Conservation (phyloP, 2,888 invertebrate genomes). For the Hydraecia micacea region DNA sequence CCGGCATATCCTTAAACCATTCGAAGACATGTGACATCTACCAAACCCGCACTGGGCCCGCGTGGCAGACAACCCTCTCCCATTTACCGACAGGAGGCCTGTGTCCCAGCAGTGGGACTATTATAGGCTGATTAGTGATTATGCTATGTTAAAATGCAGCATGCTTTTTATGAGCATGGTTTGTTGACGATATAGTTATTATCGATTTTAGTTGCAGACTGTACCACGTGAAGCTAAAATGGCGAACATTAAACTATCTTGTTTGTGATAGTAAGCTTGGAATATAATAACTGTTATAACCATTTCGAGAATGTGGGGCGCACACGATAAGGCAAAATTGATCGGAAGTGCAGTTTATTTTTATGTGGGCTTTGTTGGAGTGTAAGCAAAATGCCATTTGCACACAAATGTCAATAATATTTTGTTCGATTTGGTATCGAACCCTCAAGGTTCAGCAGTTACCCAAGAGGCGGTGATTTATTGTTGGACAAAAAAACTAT, state of each 20-base stretch:
- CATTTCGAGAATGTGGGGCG: not conserved
- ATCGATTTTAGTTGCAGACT: not conserved
- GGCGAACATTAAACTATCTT: not conserved
- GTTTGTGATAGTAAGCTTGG: not conserved
- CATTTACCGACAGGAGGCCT: too few relatives aligned
- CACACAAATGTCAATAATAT: not conserved
- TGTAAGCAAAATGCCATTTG: not conserved
- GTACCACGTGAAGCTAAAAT: not conserved
- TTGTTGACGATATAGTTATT: not conserved
- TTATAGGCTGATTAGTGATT: too few relatives aligned
- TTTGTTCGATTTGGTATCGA: not conserved
- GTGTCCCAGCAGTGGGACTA: too few relatives aligned
- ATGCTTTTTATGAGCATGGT: too few relatives aligned
- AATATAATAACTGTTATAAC: not conserved
- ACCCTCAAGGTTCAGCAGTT: not conserved
- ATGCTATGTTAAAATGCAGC: too few relatives aligned
- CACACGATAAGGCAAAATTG: not conserved
- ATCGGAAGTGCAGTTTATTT: not conserved
- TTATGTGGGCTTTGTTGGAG: too few relatives aligned
- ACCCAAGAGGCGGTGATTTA: not conserved
- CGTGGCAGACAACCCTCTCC: too few relatives aligned
- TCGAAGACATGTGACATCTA: too few relatives aligned
- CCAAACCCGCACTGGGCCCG: too few relatives aligned
- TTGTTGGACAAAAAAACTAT: not conserved
- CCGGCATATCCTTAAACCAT: too few relatives aligned